Conservation (phyloP, 2,113 vertebrate genomes). For the Myiagra hebetior region DNA sequence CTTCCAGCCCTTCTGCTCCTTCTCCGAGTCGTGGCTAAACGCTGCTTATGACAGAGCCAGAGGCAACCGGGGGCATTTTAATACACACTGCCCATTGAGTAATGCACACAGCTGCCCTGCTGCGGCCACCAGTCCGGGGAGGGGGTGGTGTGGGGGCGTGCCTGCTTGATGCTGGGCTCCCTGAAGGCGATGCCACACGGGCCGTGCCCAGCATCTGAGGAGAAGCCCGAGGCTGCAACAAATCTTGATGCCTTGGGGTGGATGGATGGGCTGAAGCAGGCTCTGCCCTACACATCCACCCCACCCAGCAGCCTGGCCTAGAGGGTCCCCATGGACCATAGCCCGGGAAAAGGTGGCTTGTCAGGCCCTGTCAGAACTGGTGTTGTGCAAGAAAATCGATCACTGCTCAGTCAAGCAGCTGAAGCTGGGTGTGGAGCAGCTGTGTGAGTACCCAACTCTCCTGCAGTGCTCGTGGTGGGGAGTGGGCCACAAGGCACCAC, state of each 20-base stretch:
- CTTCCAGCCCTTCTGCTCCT: slow-evolving; percentile 31
- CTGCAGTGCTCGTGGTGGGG: fast-evolving
- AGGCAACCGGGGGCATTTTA: not conserved
- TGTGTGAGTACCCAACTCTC: fast-evolving
- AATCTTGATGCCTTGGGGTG: not conserved
- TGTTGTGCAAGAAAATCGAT: not conserved
- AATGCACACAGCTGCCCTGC: not conserved
- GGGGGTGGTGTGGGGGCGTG: not conserved
- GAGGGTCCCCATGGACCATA: fast-evolving
- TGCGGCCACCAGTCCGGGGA: not conserved
- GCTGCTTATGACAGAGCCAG: not conserved
- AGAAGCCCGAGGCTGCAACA: not conserved
- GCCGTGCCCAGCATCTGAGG: too few relatives aligned
- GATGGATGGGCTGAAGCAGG: not conserved
- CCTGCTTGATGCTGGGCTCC: not conserved
- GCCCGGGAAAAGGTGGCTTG: not conserved
- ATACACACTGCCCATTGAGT: not conserved
- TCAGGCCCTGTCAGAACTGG: not conserved
- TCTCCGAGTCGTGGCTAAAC: not conserved
- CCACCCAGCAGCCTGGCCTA: not conserved
- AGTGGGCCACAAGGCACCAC: fast-evolving
- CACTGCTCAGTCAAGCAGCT: not conserved
- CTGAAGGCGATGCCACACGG: fast-evolving
- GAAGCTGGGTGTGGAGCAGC: not conserved
- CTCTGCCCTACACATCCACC: not conserved